Evolutionary conservation across 2,113 vertebrate species (phyloP).

Genomic region (Nothocercus julius): DNA sequence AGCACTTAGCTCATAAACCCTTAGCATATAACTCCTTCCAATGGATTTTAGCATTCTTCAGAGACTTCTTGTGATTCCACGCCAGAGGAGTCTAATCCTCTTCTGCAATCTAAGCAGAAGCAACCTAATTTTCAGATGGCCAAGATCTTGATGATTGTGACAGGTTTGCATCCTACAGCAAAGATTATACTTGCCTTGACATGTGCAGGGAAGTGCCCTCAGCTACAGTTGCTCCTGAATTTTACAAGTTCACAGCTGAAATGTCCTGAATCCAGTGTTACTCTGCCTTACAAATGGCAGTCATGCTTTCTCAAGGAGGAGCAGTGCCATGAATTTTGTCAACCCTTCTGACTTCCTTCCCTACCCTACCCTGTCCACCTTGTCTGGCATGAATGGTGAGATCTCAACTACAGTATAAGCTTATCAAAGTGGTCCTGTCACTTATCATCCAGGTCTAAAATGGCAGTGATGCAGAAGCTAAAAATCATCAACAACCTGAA

Average conservation of each 20-base stretch:
- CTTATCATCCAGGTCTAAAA: neutral
- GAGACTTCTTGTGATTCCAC: neutral
- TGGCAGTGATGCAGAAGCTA: neutral
- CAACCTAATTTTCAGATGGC: neutral
- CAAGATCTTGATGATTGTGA: neutral
- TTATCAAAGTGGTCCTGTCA: neutral
- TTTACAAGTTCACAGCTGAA: neutral
- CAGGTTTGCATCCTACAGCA: neutral
- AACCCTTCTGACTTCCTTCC: slow-evolving; percentile 4
- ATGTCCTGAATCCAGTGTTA: neutral
- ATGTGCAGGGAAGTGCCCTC: neutral
- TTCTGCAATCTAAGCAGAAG: neutral
- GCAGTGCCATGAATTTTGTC: neutral
- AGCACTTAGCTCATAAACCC: neutral
- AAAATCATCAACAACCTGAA: neutral
- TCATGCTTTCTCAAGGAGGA: neutral
- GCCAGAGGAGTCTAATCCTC: neutral
- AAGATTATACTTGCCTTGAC: neutral
- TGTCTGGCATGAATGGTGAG: neutral
- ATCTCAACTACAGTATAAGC: neutral
- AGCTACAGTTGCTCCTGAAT: neutral
- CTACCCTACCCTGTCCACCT: neutral
- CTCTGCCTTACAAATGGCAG: neutral
- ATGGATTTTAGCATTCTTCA: neutral
- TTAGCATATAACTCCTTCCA: neutral